Evolutionary conservation across 2,888 invertebrate genomes (phyloP).

Genomic region (Lysandra bellargus): DNA sequence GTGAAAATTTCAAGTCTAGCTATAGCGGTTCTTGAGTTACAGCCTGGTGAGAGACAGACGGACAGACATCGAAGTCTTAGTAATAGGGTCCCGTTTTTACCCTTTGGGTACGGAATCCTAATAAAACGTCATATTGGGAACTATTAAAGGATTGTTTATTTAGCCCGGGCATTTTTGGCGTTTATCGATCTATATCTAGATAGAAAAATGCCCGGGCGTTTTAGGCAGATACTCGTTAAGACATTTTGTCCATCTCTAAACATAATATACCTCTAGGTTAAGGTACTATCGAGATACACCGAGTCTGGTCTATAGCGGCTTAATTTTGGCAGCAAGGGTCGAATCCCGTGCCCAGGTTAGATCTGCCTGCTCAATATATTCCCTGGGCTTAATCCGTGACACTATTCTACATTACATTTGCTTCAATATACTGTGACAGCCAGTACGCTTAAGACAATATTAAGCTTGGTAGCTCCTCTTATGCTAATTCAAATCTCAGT

Average conservation of each 20-base stretch:
- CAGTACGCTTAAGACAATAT: background rate
- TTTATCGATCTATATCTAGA: background rate
- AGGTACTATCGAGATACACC: background rate
- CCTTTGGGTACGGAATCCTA: too few relatives aligned
- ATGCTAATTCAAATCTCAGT: background rate
- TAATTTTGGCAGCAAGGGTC: slow-evolving; percentile 18
- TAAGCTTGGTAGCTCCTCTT: background rate
- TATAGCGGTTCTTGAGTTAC: too few relatives aligned
- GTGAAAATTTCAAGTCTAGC: too few relatives aligned
- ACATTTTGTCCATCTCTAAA: background rate
- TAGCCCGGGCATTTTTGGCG: too few relatives aligned
- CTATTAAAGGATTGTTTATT: too few relatives aligned
- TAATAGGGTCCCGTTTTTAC: too few relatives aligned
- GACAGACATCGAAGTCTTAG: too few relatives aligned
- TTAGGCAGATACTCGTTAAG: too few relatives aligned
- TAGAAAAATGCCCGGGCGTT: too few relatives aligned
- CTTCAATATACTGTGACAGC: background rate
- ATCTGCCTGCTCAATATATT: slow-evolving; percentile 7
- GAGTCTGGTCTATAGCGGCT: background rate
- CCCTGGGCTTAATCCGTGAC: background rate
- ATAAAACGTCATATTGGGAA: background rate
- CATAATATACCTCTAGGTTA: background rate
- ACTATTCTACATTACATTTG: background rate
- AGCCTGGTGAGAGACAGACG: too few relatives aligned
- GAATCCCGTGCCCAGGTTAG: slow-evolving; percentile 16